Conservation (phyloP, 2,888 invertebrate species). For the Chironomus tentans region DNA sequence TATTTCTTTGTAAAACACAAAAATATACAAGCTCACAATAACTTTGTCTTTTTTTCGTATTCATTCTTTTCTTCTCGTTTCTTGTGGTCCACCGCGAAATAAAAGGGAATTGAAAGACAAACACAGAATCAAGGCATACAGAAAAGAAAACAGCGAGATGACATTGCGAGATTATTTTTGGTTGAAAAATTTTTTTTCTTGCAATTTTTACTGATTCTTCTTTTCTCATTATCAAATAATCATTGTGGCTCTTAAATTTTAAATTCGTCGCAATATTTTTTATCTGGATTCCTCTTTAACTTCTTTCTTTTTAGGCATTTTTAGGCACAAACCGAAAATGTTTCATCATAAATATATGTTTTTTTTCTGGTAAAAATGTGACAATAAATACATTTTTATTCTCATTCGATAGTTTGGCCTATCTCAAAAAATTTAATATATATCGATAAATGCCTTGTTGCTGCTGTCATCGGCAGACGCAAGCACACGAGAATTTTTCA, state of each 20-base stretch:
- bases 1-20: constrained; percentile 22
- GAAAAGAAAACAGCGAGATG: constrained; percentile 5
- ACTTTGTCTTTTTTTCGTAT: too few species aligned
- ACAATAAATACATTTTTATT: neutral
- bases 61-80: neutral
- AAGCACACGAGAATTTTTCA: too few species aligned
- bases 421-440: neutral
- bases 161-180: constrained; percentile 24
- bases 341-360: constrained; percentile 12
- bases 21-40: constrained; percentile 6
- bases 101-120: neutral
- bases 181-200: neutral
- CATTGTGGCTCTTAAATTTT: constrained; percentile 27
- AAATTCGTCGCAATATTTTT: neutral
- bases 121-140: neutral
- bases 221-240: constrained; percentile 22
- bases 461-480: too few species aligned
- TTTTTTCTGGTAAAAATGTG: too few species aligned
- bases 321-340: neutral
- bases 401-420: neutral
- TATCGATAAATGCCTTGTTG: too few species aligned
- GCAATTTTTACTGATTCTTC: neutral
- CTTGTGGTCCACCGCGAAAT: constrained; percentile 19
- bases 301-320: neutral
- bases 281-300: neutral